Evolutionary conservation across 2,113 vertebrate genomes (phyloP).

Genomic region (Chlorodrepanis virens): DNA sequence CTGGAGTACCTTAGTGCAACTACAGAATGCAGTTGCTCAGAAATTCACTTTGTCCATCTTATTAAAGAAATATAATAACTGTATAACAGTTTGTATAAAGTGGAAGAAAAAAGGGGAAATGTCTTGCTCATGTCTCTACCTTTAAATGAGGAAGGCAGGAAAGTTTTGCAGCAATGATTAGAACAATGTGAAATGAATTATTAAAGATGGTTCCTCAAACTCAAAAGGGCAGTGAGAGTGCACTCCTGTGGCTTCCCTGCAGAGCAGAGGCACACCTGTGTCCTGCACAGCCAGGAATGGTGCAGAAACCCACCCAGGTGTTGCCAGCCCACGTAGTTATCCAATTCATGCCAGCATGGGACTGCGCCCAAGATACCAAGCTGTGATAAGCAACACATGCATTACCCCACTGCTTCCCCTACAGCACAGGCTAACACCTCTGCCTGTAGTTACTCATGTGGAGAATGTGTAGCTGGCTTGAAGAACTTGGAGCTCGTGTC

Average conservation of each 20-base stretch:
- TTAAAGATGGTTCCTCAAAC: background rate
- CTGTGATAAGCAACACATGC: accelerated
- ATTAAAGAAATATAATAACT: background rate
- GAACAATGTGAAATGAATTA: background rate
- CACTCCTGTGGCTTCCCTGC: background rate
- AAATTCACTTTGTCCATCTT: background rate
- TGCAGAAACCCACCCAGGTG: background rate
- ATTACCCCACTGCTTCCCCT: background rate
- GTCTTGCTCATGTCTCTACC: background rate
- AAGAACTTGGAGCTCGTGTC: background rate
- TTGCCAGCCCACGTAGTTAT: background rate
- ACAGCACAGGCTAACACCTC: background rate
- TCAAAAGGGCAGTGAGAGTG: background rate
- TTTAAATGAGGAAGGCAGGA: background rate
- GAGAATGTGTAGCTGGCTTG: background rate
- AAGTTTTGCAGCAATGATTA: background rate
- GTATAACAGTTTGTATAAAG: background rate
- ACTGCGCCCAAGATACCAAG: accelerated
- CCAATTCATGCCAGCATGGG: background rate
- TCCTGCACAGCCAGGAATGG: background rate
- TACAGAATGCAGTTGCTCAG: background rate
- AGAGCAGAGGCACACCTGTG: background rate
- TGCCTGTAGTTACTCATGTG: background rate
- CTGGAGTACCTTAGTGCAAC: background rate
- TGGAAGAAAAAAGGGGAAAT: background rate